These are phyloP conservation scores for Sturnira hondurensis DNA, from an alignment of 2,113 vertebrate species.

Conservation along the genomic window DNA sequence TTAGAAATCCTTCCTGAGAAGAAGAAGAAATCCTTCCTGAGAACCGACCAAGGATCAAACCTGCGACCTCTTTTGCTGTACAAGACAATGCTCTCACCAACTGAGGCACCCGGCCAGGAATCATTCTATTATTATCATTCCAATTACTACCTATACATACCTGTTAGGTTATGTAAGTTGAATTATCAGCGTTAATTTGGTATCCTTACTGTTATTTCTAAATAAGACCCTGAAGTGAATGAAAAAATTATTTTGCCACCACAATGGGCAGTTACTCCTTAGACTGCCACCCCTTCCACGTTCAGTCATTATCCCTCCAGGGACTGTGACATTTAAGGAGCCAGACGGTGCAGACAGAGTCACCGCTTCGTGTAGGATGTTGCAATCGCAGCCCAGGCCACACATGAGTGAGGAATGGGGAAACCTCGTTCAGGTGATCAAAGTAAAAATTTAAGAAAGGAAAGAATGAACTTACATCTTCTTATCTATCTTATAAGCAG, in stretches of 20 bases:
- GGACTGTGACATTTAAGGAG: neutral
- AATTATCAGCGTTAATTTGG: neutral
- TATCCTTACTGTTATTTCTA: neutral
- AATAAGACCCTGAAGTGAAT: neutral
- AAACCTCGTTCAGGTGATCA: neutral
- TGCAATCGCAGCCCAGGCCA: neutral
- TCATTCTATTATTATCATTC: no score
- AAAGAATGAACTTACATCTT: neutral
- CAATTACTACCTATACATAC: neutral
- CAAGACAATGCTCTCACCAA: no score
- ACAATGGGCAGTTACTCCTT: neutral
- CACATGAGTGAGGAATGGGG: neutral
- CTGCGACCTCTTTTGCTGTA: no score
- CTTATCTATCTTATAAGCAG: neutral
- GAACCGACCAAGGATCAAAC: no score
- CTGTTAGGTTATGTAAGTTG: neutral
- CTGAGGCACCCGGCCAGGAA: no score
- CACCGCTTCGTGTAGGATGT: neutral
- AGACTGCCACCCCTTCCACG: rapidly evolving
- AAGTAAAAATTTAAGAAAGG: constrained; percentile 10
- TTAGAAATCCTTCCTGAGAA: neutral
- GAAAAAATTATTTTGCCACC: neutral
- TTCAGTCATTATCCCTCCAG: neutral
- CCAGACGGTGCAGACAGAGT: neutral
- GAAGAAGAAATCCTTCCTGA: neutral